A percentile compares a stretch with the other conserved stretches of the same genome.
phyloP scores from a whole-genome alignment of 2,888 invertebrate species.

The Chesias legatella region DNA sequence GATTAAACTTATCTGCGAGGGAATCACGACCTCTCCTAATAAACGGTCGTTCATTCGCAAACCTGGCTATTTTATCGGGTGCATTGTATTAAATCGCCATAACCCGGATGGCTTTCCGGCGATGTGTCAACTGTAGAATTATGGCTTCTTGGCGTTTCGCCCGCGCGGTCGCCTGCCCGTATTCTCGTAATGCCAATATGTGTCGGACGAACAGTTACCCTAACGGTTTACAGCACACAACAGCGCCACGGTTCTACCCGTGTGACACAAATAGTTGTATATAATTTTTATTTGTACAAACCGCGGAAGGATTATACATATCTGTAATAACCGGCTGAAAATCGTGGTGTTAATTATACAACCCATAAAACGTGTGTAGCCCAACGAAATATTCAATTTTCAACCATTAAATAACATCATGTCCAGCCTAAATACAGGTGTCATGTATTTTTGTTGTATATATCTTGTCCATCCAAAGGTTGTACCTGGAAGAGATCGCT shows the following conservation, averaged over 20 bases:
- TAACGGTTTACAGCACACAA: constrained; percentile 34
- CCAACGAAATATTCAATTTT: background rate
- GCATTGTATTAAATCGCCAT: constrained; percentile 44
- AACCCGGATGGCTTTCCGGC: constrained; percentile 33
- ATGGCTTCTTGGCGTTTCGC: constrained; percentile 49
- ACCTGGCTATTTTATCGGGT: constrained; percentile 39
- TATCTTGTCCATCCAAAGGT: too few relatives aligned
- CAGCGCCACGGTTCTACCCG: constrained; percentile 17
- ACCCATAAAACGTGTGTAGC: too few relatives aligned
- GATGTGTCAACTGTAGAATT: constrained; percentile 43
- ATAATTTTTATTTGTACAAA: constrained; percentile 7
- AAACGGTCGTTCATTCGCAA: constrained; percentile 46
- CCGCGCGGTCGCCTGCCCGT: constrained; percentile 29
- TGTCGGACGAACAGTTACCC: constrained; percentile 37
- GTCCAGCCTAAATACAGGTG: constrained; percentile 2
- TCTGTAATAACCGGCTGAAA: background rate
- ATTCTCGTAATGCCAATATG: constrained; percentile 48
- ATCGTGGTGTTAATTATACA: too few relatives aligned
- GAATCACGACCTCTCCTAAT: constrained; percentile 67
- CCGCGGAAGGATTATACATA: background rate
- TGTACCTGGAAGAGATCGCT: too few relatives aligned
- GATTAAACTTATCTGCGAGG: constrained; percentile 75
- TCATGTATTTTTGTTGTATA: too few relatives aligned
- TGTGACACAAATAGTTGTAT: constrained; percentile 15
- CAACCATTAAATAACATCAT: too few relatives aligned